A percentile compares a stretch with the other conserved stretches of the same genome.
phyloP scores from a whole-genome alignment of 2,797 vertebrate species.

The Falco naumanni region DNA sequence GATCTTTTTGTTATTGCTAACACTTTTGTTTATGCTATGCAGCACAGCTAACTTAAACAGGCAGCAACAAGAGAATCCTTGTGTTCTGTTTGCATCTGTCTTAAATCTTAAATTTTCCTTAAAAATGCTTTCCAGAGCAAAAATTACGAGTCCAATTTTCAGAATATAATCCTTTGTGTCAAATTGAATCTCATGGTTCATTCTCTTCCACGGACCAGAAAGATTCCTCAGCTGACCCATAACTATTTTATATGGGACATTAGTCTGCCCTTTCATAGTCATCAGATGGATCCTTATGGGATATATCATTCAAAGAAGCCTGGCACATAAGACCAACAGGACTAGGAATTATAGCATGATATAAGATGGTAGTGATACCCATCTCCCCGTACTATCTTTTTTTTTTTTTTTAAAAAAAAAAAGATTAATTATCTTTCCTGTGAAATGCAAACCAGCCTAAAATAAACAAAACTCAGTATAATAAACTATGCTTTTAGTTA shows the following conservation, averaged over 20 bases:
- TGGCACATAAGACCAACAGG: background rate
- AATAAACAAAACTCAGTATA: background rate
- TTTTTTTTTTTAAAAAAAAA: background rate
- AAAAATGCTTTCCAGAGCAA: background rate
- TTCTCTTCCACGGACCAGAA: background rate
- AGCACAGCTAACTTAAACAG: background rate
- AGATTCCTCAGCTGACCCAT: background rate
- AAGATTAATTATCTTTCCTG: background rate
- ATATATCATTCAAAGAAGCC: background rate
- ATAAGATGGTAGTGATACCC: background rate
- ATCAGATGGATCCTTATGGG: background rate
- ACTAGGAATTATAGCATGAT: background rate
- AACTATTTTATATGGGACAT: background rate
- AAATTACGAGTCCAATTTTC: background rate
- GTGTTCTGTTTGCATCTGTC: background rate
- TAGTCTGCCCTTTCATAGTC: background rate
- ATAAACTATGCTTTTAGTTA: background rate
- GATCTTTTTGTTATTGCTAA: background rate
- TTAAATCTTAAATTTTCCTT: background rate
- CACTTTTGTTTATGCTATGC: background rate
- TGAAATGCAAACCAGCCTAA: background rate
- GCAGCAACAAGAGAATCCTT: background rate
- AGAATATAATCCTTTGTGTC: background rate
- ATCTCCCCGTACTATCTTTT: rapidly evolving
- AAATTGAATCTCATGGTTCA: background rate